A percentile compares a stretch with the other conserved stretches of the same genome.
These are phyloP conservation scores for Brenthis hecate DNA, from an alignment of 2,888 invertebrate genomes.

Conservation along the genomic window DNA sequence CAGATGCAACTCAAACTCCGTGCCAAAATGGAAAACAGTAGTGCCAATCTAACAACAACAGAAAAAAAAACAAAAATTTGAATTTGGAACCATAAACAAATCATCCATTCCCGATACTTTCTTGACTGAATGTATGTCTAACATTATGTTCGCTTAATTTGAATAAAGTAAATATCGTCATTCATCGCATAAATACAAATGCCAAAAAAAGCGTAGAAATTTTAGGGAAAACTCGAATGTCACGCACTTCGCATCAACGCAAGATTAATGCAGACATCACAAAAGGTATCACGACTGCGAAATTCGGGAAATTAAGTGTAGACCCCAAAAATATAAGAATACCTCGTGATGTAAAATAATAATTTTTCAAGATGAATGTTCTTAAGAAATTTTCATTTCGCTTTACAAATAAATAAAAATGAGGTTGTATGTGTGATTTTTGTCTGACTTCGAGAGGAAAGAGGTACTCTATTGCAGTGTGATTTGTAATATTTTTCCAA, in stretches of 20 bases:
- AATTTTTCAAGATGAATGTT: slow-evolving; percentile 2
- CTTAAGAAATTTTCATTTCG: no score
- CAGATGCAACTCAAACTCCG: no score
- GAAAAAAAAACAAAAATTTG: no score
- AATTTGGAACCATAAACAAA: no score
- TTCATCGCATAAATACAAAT: not conserved
- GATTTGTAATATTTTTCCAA: not conserved
- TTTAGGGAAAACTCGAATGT: slow-evolving; percentile 20
- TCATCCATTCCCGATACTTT: no score
- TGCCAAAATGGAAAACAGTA: no score
- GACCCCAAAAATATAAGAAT: slow-evolving; percentile 8
- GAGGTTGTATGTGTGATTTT: not conserved
- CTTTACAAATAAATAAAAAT: no score
- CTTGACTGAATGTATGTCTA: no score
- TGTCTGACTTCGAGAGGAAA: not conserved
- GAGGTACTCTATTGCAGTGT: not conserved
- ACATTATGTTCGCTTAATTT: no score
- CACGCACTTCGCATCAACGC: slow-evolving; percentile 27
- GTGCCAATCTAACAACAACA: no score
- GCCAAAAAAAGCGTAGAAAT: slow-evolving; percentile 5
- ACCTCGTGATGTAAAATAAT: slow-evolving; percentile 5
- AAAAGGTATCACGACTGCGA: slow-evolving; percentile 23
- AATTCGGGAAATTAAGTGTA: slow-evolving; percentile 28
- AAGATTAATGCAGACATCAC: slow-evolving; percentile 30
- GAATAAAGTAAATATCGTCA: no score